Conservation (phyloP, 2,888 invertebrate genomes). For the Cenopis cana region DNA sequence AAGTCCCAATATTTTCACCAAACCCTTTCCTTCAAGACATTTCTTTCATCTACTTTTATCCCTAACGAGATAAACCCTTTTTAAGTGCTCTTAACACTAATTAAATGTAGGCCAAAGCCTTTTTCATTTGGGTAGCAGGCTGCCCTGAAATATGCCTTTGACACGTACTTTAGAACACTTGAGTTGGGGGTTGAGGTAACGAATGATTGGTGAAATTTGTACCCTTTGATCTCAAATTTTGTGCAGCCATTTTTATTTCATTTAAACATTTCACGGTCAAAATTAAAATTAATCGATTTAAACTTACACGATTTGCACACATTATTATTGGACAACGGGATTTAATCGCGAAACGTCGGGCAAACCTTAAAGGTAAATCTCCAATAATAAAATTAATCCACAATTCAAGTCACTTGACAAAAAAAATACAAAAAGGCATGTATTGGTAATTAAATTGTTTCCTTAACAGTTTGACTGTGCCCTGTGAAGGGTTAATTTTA, state of each 20-base stretch:
- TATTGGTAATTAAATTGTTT: no score
- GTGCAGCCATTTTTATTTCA: constrained; percentile 3
- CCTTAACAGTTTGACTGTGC: no score
- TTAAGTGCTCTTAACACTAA: constrained; percentile 7
- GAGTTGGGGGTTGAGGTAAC: constrained; percentile 12
- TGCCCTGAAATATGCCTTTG: constrained; percentile 21
- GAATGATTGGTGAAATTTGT: constrained; percentile 37
- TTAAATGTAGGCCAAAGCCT: constrained; percentile 23
- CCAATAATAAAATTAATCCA: no score
- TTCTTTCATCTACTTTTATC: constrained; percentile 8
- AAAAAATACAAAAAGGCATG: no score
- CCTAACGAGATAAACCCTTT: background rate
- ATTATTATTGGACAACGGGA: no score
- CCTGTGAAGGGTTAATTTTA: no score
- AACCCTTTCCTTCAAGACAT: background rate
- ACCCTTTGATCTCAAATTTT: constrained; percentile 33
- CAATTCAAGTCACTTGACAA: no score
- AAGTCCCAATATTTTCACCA: background rate
- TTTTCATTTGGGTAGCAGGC: background rate
- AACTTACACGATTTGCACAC: no score
- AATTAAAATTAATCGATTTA: no score
- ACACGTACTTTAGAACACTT: constrained; percentile 17
- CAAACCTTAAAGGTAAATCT: no score
- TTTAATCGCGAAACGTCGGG: no score
- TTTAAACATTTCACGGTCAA: background rate